phyloP scores from a whole-genome alignment of 2,113 vertebrate species.

The Scatophagus argus region DNA sequence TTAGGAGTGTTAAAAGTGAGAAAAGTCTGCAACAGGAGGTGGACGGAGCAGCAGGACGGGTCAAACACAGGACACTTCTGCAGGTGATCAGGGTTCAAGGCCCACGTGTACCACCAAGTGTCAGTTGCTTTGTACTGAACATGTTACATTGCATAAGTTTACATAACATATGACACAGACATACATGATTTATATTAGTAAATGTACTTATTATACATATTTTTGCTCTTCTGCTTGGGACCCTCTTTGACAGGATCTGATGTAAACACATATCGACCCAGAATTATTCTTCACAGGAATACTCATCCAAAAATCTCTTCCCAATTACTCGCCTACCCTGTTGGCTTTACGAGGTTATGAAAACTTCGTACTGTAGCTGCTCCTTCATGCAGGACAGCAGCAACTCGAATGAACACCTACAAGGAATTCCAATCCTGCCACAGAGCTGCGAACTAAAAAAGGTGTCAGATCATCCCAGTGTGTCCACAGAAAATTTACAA shows the following conservation, averaged over 20 bases:
- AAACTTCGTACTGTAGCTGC: background rate
- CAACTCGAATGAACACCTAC: no score
- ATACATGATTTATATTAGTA: no score
- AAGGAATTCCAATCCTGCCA: background rate
- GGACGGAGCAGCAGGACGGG: no score
- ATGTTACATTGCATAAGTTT: no score
- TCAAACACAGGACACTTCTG: no score
- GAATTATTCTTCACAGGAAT: background rate
- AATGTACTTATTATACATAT: no score
- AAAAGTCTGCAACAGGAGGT: no score
- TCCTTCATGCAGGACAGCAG: background rate
- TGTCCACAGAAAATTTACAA: background rate
- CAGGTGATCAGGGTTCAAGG: no score
- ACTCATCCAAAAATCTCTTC: background rate
- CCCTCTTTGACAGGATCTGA: background rate
- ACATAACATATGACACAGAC: no score
- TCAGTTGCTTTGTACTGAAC: no score
- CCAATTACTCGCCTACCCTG: background rate
- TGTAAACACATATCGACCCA: background rate
- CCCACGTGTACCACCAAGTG: no score
- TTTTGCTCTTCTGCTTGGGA: background rate
- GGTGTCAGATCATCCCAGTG: background rate
- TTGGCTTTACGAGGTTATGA: background rate
- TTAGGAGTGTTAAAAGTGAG: no score
- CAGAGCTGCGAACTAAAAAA: background rate